phyloP scores from a whole-genome alignment of 2,113 vertebrate species.

The Poeciliopsis retropinna region DNA sequence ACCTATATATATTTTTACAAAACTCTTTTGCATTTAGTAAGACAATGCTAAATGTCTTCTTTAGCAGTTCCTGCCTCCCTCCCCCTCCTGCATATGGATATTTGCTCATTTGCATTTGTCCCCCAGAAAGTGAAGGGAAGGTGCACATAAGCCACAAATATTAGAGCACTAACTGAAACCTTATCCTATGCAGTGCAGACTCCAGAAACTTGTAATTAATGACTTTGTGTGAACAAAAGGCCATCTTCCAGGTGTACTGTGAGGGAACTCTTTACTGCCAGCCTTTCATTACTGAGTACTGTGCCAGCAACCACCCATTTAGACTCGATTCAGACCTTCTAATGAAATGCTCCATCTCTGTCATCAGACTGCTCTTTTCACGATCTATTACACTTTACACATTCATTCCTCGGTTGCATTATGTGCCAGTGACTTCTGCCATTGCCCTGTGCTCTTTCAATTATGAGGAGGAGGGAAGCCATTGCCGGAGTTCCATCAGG shows the following conservation, averaged over 20 bases:
- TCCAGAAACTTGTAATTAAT: slow-evolving; percentile 37
- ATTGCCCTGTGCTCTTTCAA: slow-evolving; percentile 57
- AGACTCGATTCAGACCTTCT: slow-evolving; percentile 44
- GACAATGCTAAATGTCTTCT: too few species aligned
- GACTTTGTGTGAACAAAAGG: slow-evolving; percentile 41
- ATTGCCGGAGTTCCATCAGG: slow-evolving; percentile 37
- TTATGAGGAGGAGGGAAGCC: slow-evolving; percentile 26
- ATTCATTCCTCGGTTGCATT: slow-evolving; percentile 57
- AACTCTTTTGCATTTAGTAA: background rate
- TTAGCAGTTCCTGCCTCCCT: background rate
- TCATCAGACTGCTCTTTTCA: slow-evolving; percentile 63
- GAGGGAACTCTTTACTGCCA: slow-evolving; percentile 39
- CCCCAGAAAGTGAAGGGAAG: background rate
- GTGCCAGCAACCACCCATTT: slow-evolving; percentile 46
- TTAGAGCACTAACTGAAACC: slow-evolving; percentile 5
- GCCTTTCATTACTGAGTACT: slow-evolving; percentile 47
- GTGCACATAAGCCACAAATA: background rate
- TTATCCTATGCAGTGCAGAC: slow-evolving; percentile 1
- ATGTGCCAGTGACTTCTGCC: slow-evolving; percentile 50
- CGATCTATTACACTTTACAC: slow-evolving; percentile 68
- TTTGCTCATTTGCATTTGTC: background rate
- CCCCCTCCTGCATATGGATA: background rate
- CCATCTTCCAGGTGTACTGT: slow-evolving; percentile 54
- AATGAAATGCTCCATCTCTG: slow-evolving; percentile 77
- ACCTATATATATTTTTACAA: background rate